Evolutionary conservation across 37 sponge, comb jelly and placozoan genomes (phyloP).

Genomic region (Amphimedon queenslandica): DNA sequence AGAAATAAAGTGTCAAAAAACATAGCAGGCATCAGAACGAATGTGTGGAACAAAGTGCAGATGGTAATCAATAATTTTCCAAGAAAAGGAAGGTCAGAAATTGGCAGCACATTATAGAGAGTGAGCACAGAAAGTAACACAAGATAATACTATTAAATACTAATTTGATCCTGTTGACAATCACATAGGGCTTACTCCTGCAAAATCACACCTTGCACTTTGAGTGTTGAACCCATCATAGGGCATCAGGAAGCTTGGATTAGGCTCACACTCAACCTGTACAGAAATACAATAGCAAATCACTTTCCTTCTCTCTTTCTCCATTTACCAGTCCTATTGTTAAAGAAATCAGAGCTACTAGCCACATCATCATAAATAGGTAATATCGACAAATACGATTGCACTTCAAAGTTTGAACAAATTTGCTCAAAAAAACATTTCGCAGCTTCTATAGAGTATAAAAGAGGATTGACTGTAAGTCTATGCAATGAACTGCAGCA

Average conservation of each 20-base stretch:
- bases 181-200: background rate
- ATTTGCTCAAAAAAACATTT: no score
- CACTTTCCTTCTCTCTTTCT: no score
- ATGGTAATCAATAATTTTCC: background rate
- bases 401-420: no score
- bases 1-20: no score
- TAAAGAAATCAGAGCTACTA: no score
- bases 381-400: no score
- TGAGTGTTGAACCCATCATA: background rate
- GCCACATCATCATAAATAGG: no score
- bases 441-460: no score
- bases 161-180: background rate
- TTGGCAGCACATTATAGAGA: conserved; percentile 22
- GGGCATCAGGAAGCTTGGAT: background rate
- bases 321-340: no score
- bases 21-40: background rate
- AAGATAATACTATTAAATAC: background rate
- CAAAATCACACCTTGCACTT: conserved; percentile 19
- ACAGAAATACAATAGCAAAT: no score
- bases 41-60: background rate
- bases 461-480: no score
- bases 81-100: background rate
- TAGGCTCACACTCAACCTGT: conserved; percentile 18
- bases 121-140: background rate
- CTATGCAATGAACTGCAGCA: no score